Percentiles rank a stretch among this genome's conserved stretches.
These are phyloP conservation scores for Hippasteria phrygiana DNA, from an alignment of 53 echinoderm and acorn worm species.

Conservation along the genomic window DNA sequence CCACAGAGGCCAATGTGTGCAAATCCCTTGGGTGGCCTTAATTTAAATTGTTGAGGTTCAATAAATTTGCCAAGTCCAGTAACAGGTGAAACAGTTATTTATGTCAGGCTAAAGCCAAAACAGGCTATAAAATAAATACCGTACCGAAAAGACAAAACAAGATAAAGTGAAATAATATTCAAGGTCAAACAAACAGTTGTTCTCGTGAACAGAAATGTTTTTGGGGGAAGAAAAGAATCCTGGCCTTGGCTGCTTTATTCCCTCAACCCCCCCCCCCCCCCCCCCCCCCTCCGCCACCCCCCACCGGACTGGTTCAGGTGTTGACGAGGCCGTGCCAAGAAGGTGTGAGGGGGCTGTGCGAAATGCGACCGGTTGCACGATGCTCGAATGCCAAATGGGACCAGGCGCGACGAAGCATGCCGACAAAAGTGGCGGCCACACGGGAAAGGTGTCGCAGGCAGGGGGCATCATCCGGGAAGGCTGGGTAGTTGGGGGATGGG, in stretches of 20 bases:
- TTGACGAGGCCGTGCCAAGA: neutral
- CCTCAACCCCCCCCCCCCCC: too few species aligned
- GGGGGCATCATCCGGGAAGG: neutral
- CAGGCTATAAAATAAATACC: neutral
- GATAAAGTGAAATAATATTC: constrained; percentile 3
- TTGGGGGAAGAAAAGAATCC: constrained; percentile 8
- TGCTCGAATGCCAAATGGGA: constrained; percentile 58
- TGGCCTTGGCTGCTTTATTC: neutral
- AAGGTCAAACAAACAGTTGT: neutral
- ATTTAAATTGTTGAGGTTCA: too few species aligned
- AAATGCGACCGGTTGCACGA: constrained; percentile 35
- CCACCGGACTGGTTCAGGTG: constrained; percentile 21
- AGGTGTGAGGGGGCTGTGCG: constrained; percentile 47
- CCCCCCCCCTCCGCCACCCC: too few species aligned
- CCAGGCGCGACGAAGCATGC: constrained; percentile 57
- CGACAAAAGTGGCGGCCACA: constrained; percentile 53
- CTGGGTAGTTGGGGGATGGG: neutral
- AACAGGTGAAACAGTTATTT: too few species aligned
- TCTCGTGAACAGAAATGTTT: neutral
- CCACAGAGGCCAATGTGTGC: too few species aligned
- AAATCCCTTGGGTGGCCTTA: too few species aligned
- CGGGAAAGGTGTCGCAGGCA: constrained; percentile 39
- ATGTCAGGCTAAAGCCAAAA: neutral
- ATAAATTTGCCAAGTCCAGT: too few species aligned
- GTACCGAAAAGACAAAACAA: neutral